These are phyloP conservation scores for Sminthurides aquaticus DNA, from an alignment of 2,888 invertebrate genomes.

Conservation along the genomic window DNA sequence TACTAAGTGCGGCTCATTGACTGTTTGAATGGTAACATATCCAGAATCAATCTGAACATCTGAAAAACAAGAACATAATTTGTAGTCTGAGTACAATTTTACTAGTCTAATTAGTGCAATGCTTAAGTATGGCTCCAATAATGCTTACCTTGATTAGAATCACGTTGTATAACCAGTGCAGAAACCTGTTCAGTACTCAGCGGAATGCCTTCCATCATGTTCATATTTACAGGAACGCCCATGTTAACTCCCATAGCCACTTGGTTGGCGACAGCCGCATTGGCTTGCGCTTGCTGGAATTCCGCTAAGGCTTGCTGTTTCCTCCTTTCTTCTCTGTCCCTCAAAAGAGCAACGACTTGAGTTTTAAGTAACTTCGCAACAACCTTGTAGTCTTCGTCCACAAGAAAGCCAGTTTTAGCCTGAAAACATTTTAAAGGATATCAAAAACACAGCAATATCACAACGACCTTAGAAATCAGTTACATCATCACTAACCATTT, in stretches of 20 bases:
- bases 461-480: background rate
- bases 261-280: slow-evolving; percentile 8
- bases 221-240: slow-evolving; percentile 10
- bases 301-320: slow-evolving; percentile 44
- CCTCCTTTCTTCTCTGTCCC: slow-evolving; percentile 54
- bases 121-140: too few species aligned
- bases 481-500: slow-evolving; percentile 61
- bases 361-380: slow-evolving; percentile 86
- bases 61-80: too few species aligned
- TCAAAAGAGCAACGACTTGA: slow-evolving; percentile 67
- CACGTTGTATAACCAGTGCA: slow-evolving; percentile 2
- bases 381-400: slow-evolving; percentile 87
- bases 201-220: slow-evolving; percentile 9
- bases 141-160: background rate
- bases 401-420: slow-evolving; percentile 86
- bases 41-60: slow-evolving; percentile 44
- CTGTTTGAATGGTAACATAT: slow-evolving; percentile 45
- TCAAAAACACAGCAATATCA: too few species aligned
- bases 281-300: slow-evolving; percentile 13
- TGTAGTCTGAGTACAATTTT: too few species aligned
- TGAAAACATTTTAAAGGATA: slow-evolving; percentile 42
- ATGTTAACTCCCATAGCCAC: slow-evolving; percentile 21
- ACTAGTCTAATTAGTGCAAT: too few species aligned
- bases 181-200: slow-evolving; percentile 21
- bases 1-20: slow-evolving; percentile 41